Base-by-base conservation (phyloP, 2,113 vertebrate genomes). In the Tragelaphus scriptus region DNA sequence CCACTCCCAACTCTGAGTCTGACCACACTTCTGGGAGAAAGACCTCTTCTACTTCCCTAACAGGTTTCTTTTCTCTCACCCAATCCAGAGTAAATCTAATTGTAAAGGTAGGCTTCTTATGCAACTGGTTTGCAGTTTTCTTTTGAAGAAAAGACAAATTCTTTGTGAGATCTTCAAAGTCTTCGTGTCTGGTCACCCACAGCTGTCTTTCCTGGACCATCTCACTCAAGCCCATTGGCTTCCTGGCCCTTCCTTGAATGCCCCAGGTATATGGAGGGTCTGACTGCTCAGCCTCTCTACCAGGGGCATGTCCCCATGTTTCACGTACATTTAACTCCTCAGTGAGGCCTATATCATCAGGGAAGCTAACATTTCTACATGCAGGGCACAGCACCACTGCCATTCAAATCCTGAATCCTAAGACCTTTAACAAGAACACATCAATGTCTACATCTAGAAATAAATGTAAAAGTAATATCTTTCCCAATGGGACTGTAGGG, bases 381-480 rank as follows among this genome's bases (percentile, higher is more conserved):
- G 13, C 14, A 49, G 0, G 3, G 3, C 16, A 56, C 4, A 85
- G 10, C n/a, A 68, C 28, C 13, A 32, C 8, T 15, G 49, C n/a
- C 44, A 61, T 82, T 96, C 44, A 94, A 71, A 82, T 53, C 26
- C 80, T 81, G 47, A 68, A 7, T 85, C n/a, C 9, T 11, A 51
- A 91, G 79, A 90, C 7, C 26, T 93, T 40, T 30, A 86, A 5
- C 6, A 53, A 80, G 26, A 77, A 36, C n/a, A 85, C 79, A 28
- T 97, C 81, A 25, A 30, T 59, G 90, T 97, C 28, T 32, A 79
- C 71, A 92, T 53, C n/a, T 95, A 21, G 58, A 85, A 91, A 26
- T 85, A 28, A 21, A 47, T 53, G 7, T 71, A 11, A 91, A 90
- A 93, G 61, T 71, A 49, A 3, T 71, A 63, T 28, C 51, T 96